Base-by-base conservation (phyloP, 2,888 invertebrate genomes). In the Allophyes oxyacanthae region DNA sequence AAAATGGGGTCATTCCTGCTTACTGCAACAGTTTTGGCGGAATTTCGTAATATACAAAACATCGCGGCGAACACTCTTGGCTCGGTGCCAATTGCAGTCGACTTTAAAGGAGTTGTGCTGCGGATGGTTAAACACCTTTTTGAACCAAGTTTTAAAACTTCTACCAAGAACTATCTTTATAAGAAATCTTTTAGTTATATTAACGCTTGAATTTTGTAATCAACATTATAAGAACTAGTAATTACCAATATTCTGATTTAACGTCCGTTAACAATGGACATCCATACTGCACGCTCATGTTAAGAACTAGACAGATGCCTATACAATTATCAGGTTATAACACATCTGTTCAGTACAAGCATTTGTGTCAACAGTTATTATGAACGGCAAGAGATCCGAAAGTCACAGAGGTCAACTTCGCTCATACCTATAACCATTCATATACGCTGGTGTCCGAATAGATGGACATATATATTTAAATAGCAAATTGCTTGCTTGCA, bases 1-100 rank as follows among this genome's bases (percentile, higher is more conserved):
- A 75, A 82, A 93, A 89, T 85, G 85, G 84, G 93, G 92, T 87
- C 92, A 88, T 74, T 78, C 79, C 72, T 77, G 68, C 73, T 76
- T 83, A 87, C 87, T 89, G 92, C 90, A 92, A 89, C 90, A 86
- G 88, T 88, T 91, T 92, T 90, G 91, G 84, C 85, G 87, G 86
- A 91, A 92, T 92, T 91, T 92, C 91, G 91, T 91, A 92, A 93
- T 87, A 90, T 85, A 89, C 88, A 89, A 90, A 89, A 87, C 88
- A 83, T 78, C 78, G 82, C 64, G 32, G 81, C 75, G 79, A 75
- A 81, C 61, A 77, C 62, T 68, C 66, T 83, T 91, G 92, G 92
- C 80, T 37, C 48, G 36, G 57, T 77, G 91, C 93, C 92, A 91
- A 82, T 75, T 85, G 84, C 85, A 86, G 73, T 78, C 73, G 72